A percentile compares a stretch with the other conserved stretches of the same genome.
phyloP scores from a whole-genome alignment of 37 sponge, comb jelly and placozoan species.

The Diacarnus erythraeanus region DNA sequence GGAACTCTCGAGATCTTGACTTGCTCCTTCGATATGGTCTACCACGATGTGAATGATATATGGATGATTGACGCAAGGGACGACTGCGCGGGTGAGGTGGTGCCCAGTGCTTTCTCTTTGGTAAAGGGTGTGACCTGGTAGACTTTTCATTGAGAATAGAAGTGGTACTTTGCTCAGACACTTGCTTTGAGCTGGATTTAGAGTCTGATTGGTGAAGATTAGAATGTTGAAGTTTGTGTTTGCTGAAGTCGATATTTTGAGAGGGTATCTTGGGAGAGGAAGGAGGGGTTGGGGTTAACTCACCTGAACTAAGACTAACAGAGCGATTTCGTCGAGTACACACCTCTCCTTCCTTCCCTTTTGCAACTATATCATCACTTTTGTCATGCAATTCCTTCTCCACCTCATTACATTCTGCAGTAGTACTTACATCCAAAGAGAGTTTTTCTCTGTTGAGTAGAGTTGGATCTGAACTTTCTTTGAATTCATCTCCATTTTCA shows the following conservation, averaged over 20 bases:
- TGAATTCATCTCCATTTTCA: background rate
- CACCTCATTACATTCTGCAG: background rate
- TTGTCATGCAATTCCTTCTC: background rate
- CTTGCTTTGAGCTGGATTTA: background rate
- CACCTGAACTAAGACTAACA: constrained; percentile 25
- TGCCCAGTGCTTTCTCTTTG: no score
- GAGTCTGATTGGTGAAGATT: background rate
- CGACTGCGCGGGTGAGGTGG: background rate
- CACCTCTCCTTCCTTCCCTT: background rate
- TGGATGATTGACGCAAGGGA: background rate
- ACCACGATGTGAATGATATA: no score
- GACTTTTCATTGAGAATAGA: background rate
- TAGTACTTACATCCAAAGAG: background rate
- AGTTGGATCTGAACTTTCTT: no score
- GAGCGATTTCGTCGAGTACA: background rate
- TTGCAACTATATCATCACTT: background rate
- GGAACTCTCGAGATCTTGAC: background rate
- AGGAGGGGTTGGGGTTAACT: constrained; percentile 11
- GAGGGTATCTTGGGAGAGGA: background rate
- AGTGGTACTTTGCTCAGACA: background rate
- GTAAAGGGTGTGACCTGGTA: background rate
- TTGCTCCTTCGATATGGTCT: background rate
- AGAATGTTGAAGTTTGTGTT: background rate
- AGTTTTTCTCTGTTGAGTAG: background rate
- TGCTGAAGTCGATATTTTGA: no score